These are phyloP conservation scores for Aepyceros melampus DNA, from an alignment of 2,113 vertebrate genomes.

Conservation along the genomic window DNA sequence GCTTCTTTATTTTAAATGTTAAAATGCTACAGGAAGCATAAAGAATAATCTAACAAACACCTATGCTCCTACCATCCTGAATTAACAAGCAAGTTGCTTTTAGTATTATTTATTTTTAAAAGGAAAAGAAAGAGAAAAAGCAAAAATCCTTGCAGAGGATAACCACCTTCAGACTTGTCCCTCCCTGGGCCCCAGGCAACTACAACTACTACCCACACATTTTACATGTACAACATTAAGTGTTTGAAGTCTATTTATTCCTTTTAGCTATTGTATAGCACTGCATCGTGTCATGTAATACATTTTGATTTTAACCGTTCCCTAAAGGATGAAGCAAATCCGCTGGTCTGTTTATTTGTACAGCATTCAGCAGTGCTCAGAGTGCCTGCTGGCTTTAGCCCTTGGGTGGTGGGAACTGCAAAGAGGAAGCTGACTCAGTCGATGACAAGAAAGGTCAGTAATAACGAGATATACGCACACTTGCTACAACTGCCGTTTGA, in stretches of 20 bases:
- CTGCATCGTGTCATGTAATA: background rate
- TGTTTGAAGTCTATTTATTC: background rate
- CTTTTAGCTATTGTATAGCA: background rate
- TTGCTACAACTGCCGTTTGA: background rate
- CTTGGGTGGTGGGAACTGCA: background rate
- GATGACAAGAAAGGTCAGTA: background rate
- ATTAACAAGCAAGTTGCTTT: background rate
- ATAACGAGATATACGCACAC: no score
- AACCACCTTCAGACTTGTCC: background rate
- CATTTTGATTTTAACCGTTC: background rate
- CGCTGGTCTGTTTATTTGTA: background rate
- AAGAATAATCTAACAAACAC: background rate
- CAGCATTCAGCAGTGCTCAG: background rate
- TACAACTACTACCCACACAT: background rate
- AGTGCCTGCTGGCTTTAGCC: background rate
- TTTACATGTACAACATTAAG: background rate
- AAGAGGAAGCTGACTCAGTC: background rate
- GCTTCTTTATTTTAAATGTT: background rate
- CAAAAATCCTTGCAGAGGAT: background rate
- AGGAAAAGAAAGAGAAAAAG: background rate
- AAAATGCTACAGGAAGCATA: background rate
- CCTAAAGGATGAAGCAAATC: background rate
- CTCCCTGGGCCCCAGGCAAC: background rate
- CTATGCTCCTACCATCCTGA: background rate
- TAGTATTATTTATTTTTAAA: background rate